phyloP scores from a whole-genome alignment of 2,113 vertebrate species.

The Sciurus niger region DNA sequence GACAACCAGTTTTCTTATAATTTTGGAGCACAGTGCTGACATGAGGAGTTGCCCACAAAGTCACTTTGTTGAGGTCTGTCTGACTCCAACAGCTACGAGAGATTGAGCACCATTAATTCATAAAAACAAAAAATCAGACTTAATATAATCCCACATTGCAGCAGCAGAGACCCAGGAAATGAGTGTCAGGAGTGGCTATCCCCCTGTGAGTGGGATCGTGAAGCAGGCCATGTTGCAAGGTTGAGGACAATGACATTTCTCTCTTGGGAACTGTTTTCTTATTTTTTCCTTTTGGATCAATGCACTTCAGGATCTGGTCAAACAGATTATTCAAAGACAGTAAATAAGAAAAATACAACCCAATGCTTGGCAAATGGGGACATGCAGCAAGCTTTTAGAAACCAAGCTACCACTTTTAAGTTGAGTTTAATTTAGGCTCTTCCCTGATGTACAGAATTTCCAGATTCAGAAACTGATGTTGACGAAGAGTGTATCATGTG shows the following conservation, averaged over 20 bases:
- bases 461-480: neutral
- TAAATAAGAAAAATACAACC: neutral
- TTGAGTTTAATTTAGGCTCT: neutral
- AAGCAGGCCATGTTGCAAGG: neutral
- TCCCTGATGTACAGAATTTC: neutral
- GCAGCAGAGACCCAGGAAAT: neutral
- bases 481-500: neutral
- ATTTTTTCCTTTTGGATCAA: neutral
- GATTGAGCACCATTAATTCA: neutral
- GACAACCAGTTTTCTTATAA: conserved; percentile 75
- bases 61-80: conserved; percentile 67
- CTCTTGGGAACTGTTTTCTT: neutral
- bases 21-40: conserved; percentile 75
- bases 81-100: conserved; percentile 68
- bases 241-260: neutral
- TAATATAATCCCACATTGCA: neutral
- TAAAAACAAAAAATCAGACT: neutral
- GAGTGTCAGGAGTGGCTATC: neutral
- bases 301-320: neutral
- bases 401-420: neutral
- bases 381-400: neutral
- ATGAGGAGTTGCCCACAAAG: conserved; percentile 62
- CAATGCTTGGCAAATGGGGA: neutral
- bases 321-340: neutral
- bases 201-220: neutral